phyloP scores from a whole-genome alignment of 1,140 invertebrate species.

The Portunus trituberculatus region DNA sequence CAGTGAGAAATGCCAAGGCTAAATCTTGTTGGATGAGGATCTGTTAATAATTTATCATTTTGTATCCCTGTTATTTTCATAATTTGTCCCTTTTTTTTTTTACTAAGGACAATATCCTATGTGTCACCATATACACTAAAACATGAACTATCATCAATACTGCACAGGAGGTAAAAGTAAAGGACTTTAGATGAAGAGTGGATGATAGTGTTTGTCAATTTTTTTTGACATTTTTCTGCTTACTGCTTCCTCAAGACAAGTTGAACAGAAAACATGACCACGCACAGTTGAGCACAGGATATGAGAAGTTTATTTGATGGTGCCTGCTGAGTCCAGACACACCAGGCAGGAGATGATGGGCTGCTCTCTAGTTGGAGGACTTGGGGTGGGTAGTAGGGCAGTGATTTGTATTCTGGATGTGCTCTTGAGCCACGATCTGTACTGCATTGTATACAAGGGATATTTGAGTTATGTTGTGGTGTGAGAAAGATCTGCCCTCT shows the following conservation, averaged over 20 bases:
- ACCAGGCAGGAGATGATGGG: constrained; percentile 59
- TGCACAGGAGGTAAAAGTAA: neutral
- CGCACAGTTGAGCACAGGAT: constrained; percentile 61
- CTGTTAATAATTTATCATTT: neutral
- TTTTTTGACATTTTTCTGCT: constrained; percentile 61
- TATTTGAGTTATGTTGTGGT: neutral
- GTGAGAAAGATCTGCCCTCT: constrained; percentile 20
- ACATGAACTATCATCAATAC: neutral
- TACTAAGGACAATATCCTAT: neutral
- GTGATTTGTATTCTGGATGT: constrained; percentile 44
- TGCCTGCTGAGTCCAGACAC: constrained; percentile 60
- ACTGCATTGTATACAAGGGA: no score
- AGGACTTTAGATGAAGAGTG: constrained; percentile 56
- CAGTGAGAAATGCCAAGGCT: neutral
- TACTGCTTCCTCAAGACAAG: constrained; percentile 60
- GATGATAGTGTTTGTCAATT: constrained; percentile 67
- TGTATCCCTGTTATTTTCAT: no score
- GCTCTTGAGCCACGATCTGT: constrained; percentile 53
- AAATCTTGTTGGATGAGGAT: neutral
- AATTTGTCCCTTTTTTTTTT: neutral
- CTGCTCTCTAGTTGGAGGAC: constrained; percentile 61
- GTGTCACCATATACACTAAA: constrained; percentile 34
- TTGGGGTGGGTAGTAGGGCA: constrained; percentile 34
- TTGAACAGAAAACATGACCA: constrained; percentile 62
- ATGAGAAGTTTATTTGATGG: constrained; percentile 53